Evolutionary conservation across 2,113 vertebrate genomes (phyloP), one percentile per base, ranked within the genome.

Genomic region (Gulo gulo): DNA sequence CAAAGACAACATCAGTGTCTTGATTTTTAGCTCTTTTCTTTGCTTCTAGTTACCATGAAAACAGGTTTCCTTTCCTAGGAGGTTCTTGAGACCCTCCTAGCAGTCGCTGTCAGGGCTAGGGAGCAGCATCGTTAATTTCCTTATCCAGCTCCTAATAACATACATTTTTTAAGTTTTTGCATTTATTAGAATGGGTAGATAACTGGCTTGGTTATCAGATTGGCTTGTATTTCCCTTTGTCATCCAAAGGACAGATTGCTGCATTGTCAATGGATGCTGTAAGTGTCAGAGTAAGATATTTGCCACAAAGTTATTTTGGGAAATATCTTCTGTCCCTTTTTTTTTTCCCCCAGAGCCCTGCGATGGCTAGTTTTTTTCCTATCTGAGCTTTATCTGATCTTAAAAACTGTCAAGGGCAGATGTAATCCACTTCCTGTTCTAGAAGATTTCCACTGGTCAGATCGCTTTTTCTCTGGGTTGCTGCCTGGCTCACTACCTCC

Each of bases 281-380:
- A 83, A 95, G 65, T 85, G 81, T 78, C 71, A 45, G 89, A 4
- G 9, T 84, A 94, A 97, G 92, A 59, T 67, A 61, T 91, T 69
- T 96, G 84, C 93, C 85, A 84, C 4, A 1, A 81, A 96, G 84
- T 97, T 97, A 97, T 98, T 98, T 95, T 91, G 67, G 93, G 85
- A 95, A 96, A 79, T 94, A 63, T 63, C 93, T 95, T 93, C 34
- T 45, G 76, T 89, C 52, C 52, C 34, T 82, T 91, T 96, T 87
- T 90, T 81, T 52, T 50, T 50, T 52, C 14, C 14, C 13, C 4
- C 73, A 92, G 50, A 96, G 63, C 20, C 11, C 52, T 94, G 91
- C 89, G 88, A 87, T 7, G 18, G 63, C 92, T 63, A 91, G 52
- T 81, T 61, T 92, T 52, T 96, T 67, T 63, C 45, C 88, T 18